These are phyloP conservation scores for Brachymystax lenok DNA, from an alignment of 2,797 vertebrate species.

Conservation along the genomic window DNA sequence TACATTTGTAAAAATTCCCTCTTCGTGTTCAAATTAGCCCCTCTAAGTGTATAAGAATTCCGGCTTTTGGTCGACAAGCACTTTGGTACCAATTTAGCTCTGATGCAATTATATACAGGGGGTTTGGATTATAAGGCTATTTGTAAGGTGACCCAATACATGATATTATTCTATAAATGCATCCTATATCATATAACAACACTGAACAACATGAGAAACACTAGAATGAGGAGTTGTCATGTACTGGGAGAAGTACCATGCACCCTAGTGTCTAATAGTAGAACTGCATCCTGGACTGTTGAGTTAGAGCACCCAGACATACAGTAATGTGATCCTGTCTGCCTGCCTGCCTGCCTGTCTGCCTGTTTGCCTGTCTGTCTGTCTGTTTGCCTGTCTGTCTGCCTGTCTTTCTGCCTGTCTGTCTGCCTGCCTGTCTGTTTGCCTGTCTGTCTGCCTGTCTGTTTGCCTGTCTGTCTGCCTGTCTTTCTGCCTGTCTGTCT, in stretches of 20 bases:
- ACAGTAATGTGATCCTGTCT: too few species aligned
- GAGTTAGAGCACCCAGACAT: background rate
- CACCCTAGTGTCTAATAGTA: background rate
- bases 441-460: too few species aligned
- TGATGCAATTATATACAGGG: background rate
- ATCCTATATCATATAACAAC: background rate
- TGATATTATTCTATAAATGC: background rate
- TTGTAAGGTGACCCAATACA: background rate
- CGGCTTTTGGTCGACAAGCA: too few species aligned
- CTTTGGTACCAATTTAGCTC: too few species aligned
- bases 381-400: too few species aligned
- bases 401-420: accelerated
- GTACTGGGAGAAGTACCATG: background rate
- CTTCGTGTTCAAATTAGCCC: background rate
- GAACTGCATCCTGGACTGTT: background rate
- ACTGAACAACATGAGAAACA: background rate
- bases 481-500: too few species aligned
- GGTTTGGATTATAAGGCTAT: background rate
- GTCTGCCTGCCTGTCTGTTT: too few species aligned
- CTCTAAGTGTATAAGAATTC: background rate
- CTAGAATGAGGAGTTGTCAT: background rate
- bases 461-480: accelerated
- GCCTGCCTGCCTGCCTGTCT: too few species aligned
- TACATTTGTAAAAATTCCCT: conserved; percentile 6
- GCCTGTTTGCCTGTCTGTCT: too few species aligned